Conservation (phyloP, 2,797 vertebrate genomes). For the Lateolabrax maculatus region DNA sequence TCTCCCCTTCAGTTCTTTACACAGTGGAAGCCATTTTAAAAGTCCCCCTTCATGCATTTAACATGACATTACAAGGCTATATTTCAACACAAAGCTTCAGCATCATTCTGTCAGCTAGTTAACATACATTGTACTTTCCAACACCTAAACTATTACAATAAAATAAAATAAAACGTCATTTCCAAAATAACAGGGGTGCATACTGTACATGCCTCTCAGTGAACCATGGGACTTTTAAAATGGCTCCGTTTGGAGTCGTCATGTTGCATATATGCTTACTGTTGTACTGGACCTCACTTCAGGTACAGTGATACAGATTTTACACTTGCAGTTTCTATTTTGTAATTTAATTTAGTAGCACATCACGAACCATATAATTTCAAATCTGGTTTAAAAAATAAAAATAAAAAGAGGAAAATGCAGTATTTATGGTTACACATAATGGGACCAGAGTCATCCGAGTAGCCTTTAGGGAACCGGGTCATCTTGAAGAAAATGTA, state of each 20-base stretch:
- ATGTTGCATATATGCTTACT: constrained; percentile 25
- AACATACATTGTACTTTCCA: constrained; percentile 2
- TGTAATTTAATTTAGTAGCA: constrained; percentile 1
- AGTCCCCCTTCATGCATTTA: constrained; percentile 34
- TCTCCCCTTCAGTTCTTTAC: neutral
- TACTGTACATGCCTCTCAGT: constrained; percentile 17
- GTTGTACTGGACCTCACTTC: constrained; percentile 5
- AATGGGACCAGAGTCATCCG: constrained; percentile 9
- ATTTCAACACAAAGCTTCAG: constrained; percentile 24
- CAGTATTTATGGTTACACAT: constrained; percentile 20
- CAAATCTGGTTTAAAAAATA: neutral
- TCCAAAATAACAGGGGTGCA: neutral
- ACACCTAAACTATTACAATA: constrained; percentile 13
- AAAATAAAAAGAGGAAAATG: neutral
- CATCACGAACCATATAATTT: neutral
- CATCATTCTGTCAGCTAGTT: constrained; percentile 1
- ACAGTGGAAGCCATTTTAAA: constrained; percentile 25
- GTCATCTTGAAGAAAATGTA: constrained; percentile 30
- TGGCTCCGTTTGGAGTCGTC: constrained; percentile 9
- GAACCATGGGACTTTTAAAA: constrained; percentile 30
- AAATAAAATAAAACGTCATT: neutral
- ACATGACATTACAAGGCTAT: constrained; percentile 27
- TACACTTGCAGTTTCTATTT: neutral
- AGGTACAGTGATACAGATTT: neutral
- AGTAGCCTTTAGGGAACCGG: constrained; percentile 34